These are phyloP conservation scores for Takifugu rubripes DNA, from an alignment of 2,797 vertebrate genomes.

Conservation along the genomic window DNA sequence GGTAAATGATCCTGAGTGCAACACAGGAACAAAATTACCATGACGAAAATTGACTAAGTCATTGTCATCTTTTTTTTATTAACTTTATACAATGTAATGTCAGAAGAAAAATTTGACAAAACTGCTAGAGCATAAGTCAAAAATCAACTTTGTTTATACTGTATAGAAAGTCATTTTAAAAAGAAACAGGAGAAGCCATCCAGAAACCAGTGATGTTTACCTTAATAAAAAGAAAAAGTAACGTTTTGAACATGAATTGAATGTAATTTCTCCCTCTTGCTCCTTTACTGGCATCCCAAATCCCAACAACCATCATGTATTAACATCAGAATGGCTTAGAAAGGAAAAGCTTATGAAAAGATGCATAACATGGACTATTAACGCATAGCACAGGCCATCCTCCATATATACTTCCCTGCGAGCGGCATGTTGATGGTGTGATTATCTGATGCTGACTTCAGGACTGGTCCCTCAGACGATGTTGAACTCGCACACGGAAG, in stretches of 20 bases:
- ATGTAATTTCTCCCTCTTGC: slow-evolving; percentile 1
- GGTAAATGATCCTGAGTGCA: background rate
- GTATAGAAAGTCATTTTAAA: background rate
- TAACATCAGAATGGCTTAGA: slow-evolving; percentile 17
- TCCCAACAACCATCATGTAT: slow-evolving; percentile 1
- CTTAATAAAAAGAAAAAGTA: background rate
- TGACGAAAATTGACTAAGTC: background rate
- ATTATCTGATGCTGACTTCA: too few species aligned
- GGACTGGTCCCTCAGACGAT: slow-evolving; percentile 77
- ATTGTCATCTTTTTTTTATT: too few species aligned
- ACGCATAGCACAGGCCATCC: too few species aligned
- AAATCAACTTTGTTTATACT: slow-evolving; percentile 10
- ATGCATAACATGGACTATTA: slow-evolving; percentile 3
- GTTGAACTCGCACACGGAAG: slow-evolving; percentile 93
- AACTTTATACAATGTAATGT: too few species aligned
- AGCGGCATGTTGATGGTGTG: background rate
- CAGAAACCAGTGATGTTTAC: slow-evolving; percentile 34
- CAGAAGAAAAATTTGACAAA: slow-evolving; percentile 3
- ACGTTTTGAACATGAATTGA: background rate
- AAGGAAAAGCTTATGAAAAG: slow-evolving; percentile 13
- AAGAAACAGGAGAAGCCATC: slow-evolving; percentile 15
- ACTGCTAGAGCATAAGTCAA: slow-evolving; percentile 2
- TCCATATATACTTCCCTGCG: background rate
- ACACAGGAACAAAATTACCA: background rate
- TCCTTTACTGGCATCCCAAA: background rate